Evolutionary conservation across 2,797 vertebrate species (phyloP).

Genomic region (Gymnopithys bicolor): DNA sequence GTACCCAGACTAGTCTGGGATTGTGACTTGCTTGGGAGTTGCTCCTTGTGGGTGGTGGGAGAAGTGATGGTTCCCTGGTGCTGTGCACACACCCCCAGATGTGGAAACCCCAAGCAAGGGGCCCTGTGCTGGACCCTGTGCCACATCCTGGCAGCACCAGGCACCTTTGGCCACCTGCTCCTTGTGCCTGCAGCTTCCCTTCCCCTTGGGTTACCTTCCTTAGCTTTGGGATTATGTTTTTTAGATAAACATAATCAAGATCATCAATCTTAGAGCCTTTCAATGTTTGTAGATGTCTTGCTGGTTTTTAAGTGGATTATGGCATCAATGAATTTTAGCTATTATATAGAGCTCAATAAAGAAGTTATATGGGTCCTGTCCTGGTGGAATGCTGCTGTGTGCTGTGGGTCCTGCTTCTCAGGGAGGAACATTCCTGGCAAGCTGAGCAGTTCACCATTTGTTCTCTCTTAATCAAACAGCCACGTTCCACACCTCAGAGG

Average conservation of each 20-base stretch:
- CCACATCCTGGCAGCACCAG: not conserved
- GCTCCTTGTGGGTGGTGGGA: not conserved
- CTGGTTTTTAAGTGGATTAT: not conserved
- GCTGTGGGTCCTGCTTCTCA: not conserved
- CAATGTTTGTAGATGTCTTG: not conserved
- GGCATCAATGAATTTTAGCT: not conserved
- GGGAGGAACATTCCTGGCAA: not conserved
- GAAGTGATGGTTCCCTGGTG: not conserved
- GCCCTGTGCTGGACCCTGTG: not conserved
- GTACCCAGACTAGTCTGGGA: not conserved
- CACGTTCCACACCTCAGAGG: accelerated
- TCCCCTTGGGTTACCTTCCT: not conserved
- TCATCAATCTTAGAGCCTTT: not conserved
- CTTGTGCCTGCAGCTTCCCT: not conserved
- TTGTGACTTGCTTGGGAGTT: not conserved
- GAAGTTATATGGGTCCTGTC: not conserved
- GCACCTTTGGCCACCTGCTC: not conserved
- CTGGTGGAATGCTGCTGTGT: not conserved
- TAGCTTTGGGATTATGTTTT: not conserved
- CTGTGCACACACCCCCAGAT: accelerated
- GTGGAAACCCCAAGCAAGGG: not conserved
- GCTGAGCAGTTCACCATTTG: not conserved
- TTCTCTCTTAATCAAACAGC: not conserved
- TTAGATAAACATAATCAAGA: not conserved
- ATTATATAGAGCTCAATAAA: not conserved